These are phyloP conservation scores for Teleogryllus oceanicus DNA, from an alignment of 2,888 invertebrate genomes.

Conservation along the genomic window DNA sequence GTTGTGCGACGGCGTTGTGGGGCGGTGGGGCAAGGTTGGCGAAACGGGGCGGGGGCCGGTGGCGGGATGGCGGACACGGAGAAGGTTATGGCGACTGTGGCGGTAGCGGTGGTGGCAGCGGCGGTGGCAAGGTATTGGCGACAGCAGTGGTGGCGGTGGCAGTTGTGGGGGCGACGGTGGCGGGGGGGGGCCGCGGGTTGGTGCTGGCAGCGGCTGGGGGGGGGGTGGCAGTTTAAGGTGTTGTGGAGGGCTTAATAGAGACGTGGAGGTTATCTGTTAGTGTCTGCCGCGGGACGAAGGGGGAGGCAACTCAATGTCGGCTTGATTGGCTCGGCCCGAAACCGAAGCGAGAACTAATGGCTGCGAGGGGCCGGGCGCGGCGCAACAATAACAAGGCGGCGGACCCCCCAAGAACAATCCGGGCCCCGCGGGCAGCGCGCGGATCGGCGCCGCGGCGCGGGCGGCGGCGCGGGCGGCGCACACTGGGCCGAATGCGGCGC, in stretches of 20 bases:
- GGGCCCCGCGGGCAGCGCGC: background rate
- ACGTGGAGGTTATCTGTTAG: slow-evolving; percentile 18
- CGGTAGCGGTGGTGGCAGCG: no score
- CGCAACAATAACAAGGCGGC: slow-evolving; percentile 2
- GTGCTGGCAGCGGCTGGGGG: no score
- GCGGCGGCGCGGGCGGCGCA: background rate
- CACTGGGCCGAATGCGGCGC: no score
- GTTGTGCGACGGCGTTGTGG: no score
- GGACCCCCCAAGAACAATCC: slow-evolving; percentile 4
- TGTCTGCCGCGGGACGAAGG: background rate
- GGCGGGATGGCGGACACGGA: no score
- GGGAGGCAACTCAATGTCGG: slow-evolving; percentile 18
- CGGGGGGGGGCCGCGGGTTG: no score
- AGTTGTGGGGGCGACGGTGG: no score
- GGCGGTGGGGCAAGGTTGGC: no score
- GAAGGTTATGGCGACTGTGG: no score
- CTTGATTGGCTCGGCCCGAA: background rate
- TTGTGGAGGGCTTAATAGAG: slow-evolving; percentile 18
- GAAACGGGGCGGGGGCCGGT: no score
- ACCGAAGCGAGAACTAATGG: slow-evolving; percentile 18
- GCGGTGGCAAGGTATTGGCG: no score
- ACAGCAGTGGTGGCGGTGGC: no score
- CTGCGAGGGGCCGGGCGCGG: slow-evolving; percentile 9
- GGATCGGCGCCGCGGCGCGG: background rate
- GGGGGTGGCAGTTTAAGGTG: slow-evolving; percentile 4